phyloP scores from a whole-genome alignment of 2,113 vertebrate genomes.

The Phaethon lepturus region DNA sequence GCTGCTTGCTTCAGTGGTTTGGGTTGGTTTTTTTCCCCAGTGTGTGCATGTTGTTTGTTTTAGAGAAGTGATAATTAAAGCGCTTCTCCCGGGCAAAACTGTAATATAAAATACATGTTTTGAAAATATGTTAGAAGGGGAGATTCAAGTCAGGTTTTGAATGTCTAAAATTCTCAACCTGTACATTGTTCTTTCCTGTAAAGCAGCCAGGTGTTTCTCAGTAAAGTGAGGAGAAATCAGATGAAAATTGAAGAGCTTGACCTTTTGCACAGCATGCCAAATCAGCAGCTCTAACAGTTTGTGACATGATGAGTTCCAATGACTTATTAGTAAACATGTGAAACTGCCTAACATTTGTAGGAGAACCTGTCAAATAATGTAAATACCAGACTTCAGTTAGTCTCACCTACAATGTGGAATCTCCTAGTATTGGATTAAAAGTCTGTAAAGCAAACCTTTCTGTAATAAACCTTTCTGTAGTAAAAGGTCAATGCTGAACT shows the following conservation, averaged over 20 bases:
- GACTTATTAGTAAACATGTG: constrained; percentile 12
- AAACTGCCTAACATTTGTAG: neutral
- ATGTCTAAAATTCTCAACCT: neutral
- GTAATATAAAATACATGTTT: neutral
- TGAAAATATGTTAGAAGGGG: neutral
- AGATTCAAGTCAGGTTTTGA: neutral
- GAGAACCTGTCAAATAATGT: constrained; percentile 15
- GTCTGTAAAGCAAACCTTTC: neutral
- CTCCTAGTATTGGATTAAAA: neutral
- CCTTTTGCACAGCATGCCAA: constrained; percentile 16
- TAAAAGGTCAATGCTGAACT: neutral
- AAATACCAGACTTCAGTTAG: neutral
- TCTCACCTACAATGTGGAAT: neutral
- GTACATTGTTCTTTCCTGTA: neutral
- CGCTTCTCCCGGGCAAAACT: constrained; percentile 1
- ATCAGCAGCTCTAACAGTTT: neutral
- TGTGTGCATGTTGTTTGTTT: neutral
- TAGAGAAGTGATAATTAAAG: constrained; percentile 45
- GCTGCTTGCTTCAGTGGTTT: constrained; percentile 9
- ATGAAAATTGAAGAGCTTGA: neutral
- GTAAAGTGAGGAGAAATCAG: neutral
- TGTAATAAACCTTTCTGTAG: neutral
- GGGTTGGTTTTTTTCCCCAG: neutral
- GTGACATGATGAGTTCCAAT: neutral
- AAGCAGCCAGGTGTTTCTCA: constrained; percentile 8